Evolutionary conservation across 2,797 vertebrate genomes (phyloP), one percentile per base, ranked within the genome.

Genomic region (Cyprinella venusta): DNA sequence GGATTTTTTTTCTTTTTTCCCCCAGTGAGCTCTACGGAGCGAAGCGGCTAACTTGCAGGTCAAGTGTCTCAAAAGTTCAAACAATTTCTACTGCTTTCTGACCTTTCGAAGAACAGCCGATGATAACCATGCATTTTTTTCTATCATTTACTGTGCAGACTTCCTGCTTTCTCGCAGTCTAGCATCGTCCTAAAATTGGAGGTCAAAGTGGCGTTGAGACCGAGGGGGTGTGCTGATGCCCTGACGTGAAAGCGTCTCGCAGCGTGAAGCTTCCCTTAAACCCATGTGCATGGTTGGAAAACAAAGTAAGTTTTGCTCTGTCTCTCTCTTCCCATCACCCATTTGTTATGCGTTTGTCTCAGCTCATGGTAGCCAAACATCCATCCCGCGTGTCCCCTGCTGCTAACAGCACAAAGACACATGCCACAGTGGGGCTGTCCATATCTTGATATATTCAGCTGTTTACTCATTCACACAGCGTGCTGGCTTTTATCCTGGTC

Each of bases 391-490:
- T 33, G 15, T 72, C 77, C 71, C 81, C 77, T 40, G 69, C 71
- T 76, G 84, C 78, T 84, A 86, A 84, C 88, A 87, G 85, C 84
- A 78, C 83, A 85, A 84, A 78, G 86, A 85, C 88, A 81, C 88
- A 88, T 89, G 88, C 90, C 91, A 90, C 84, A 90, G 82, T 88
- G 86, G 88, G 90, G 88, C 91, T 45, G 79, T 76, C 84, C 69
- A 48, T 74, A 65, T 83, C 33, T 40, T 84, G 68, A 80, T 80
- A 74, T 84, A 86, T 84, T 76, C 80, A 78, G 81, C 68, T 80
- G 84, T 92, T 92, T 93, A 87, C 90, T 90, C 92, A 91, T 93
- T 93, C 92, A 92, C 92, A 90, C 90, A 89, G 91, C 89, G 89
- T 86, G 86, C 83, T 79, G 79, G 82, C 84, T 65, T 79, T 85